Base-by-base conservation (phyloP, 2,797 vertebrate genomes). In the Taenioides sp. region DNA sequence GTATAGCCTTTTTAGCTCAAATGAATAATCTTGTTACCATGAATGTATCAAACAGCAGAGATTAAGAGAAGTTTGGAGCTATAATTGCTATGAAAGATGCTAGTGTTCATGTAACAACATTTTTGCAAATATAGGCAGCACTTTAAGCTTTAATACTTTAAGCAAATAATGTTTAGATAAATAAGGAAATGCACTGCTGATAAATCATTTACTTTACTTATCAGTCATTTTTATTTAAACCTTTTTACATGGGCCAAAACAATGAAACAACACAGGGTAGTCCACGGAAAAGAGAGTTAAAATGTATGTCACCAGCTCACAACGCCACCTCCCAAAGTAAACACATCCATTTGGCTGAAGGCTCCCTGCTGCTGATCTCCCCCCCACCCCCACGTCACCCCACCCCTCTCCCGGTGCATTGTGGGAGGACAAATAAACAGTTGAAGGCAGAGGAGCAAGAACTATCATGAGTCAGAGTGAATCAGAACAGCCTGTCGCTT, bases 381-480 rank as follows among this genome's bases (percentile, higher is more conserved):
- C 18, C 18, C 2, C 61, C 70, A 62, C 17, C 54, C n/a, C 1
- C 64, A 2, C 67, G 49, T 57, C 76, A 40, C 17, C 62, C 59
- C 27, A 20, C 62, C 70, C 75, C 70, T 80, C 71, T 85, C 84
- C 82, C 84, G 76, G 73, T 88, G 88, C 88, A 89, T 89, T 90
- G 78, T 89, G 88, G 87, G 86, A 79, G 64, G 68, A 81, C 80
- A 85, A 87, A 86, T 81, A 91, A 88, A 88, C 84, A 90, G 73
- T 76, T 72, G 73, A 65, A 77, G 71, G 80, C 47, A 27, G 84
- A 85, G 87, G 85, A 83, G 84, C 81, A 84, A 28, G 57, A 85
- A 88, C 78, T 82, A 81, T 81, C 72, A 52, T 92, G 91, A 92
- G 84, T 93, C 91, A 92, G 79, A 65, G 47, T 79, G 86, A 83